A percentile compares a stretch with the other conserved stretches of the same genome.
phyloP scores from a whole-genome alignment of 2,113 vertebrate species.

The Aplodontia rufa region DNA sequence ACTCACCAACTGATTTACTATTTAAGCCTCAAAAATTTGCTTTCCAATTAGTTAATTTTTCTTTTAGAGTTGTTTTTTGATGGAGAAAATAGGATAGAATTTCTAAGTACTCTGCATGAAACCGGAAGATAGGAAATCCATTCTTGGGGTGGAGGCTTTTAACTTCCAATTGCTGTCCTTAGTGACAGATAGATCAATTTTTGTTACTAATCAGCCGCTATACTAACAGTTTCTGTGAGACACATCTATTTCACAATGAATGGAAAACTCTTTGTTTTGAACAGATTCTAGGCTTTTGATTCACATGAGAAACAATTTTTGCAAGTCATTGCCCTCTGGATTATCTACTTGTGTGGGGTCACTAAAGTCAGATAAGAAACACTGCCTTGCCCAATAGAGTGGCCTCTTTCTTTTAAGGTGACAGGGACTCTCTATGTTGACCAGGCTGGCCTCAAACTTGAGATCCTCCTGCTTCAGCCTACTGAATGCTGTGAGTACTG shows the following conservation, averaged over 20 bases:
- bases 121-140: neutral
- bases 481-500: too few species aligned
- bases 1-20: neutral
- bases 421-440: neutral
- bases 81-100: neutral
- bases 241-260: slow-evolving; percentile 56
- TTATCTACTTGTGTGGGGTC: neutral
- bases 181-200: slow-evolving; percentile 49
- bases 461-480: neutral
- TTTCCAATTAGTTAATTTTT: slow-evolving; percentile 5
- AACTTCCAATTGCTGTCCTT: slow-evolving; percentile 49
- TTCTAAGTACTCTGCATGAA: neutral
- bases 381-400: neutral
- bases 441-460: neutral
- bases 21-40: neutral
- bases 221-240: slow-evolving; percentile 59
- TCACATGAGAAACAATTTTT: slow-evolving; percentile 38
- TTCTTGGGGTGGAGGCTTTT: slow-evolving; percentile 32
- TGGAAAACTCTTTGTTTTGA: slow-evolving; percentile 64
- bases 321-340: slow-evolving; percentile 46
- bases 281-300: slow-evolving; percentile 9
- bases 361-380: neutral
- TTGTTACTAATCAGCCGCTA: slow-evolving; percentile 69
- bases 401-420: neutral
- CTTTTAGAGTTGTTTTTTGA: neutral